phyloP scores from a whole-genome alignment of 1,140 invertebrate genomes.

The Nasonia longicornis region DNA sequence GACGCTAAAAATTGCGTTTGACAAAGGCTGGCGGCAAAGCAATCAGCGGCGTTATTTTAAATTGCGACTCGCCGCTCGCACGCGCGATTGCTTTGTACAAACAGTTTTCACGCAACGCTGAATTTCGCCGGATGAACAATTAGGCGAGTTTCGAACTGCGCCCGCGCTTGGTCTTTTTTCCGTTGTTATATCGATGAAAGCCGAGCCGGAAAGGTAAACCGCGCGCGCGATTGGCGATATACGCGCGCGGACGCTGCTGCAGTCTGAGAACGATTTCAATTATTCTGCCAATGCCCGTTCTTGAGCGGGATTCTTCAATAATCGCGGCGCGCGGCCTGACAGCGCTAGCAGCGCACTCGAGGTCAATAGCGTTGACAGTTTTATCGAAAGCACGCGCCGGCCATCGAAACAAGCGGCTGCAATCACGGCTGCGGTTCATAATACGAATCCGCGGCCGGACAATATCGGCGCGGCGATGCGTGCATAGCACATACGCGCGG shows the following conservation, averaged over 20 bases:
- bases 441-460: neutral
- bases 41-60: constrained; percentile 1
- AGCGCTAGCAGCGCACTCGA: neutral
- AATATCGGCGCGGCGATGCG: neutral
- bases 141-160: neutral
- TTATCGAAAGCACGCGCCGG: neutral
- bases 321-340: neutral
- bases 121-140: neutral
- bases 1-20: neutral
- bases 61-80: neutral
- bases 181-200: neutral
- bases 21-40: neutral
- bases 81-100: neutral
- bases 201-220: neutral
- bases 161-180: neutral
- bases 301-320: too few species aligned
- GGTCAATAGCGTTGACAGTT: neutral
- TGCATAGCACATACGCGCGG: too few species aligned
- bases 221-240: neutral
- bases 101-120: neutral
- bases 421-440: neutral
- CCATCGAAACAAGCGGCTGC: neutral
- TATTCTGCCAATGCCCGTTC: too few species aligned
- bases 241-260: too few species aligned
- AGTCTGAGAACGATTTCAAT: too few species aligned